These are phyloP conservation scores for Drosophila lacertosa DNA, from an alignment of 1,140 invertebrate species.

Conservation along the genomic window DNA sequence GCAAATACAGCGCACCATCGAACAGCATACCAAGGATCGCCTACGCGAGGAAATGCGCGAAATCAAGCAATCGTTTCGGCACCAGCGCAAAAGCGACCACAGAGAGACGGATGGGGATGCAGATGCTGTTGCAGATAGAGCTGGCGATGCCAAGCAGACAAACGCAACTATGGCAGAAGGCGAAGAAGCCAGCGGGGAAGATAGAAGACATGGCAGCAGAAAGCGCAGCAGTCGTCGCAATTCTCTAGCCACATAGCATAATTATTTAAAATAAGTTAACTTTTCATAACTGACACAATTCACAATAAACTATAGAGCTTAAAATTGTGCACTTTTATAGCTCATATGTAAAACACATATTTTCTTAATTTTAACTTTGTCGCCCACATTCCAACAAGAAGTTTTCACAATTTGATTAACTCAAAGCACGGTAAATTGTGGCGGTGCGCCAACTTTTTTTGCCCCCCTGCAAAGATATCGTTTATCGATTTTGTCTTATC, in stretches of 20 bases:
- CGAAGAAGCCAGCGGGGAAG: neutral
- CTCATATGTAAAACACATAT: neutral
- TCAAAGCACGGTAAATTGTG: constrained; percentile 1
- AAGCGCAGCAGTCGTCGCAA: constrained; percentile 59
- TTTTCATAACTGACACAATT: constrained; percentile 12
- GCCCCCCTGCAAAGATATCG: neutral
- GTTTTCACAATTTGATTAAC: neutral
- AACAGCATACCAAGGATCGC: constrained; percentile 74
- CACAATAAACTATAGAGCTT: constrained; percentile 14
- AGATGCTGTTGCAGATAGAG: constrained; percentile 19
- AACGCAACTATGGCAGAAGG: neutral
- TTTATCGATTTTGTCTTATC: constrained; percentile 14
- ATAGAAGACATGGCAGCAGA: constrained; percentile 26
- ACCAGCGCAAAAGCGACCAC: constrained; percentile 30
- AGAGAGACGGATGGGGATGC: neutral
- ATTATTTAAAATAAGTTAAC: constrained; percentile 14
- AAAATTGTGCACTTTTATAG: neutral
- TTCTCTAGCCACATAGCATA: constrained; percentile 48
- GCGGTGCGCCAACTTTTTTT: neutral
- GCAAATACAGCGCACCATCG: constrained; percentile 76
- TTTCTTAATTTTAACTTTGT: neutral
- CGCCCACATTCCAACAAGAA: neutral
- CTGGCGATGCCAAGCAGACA: neutral
- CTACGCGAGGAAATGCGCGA: constrained; percentile 75
- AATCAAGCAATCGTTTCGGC: constrained; percentile 67